Evolutionary conservation across 2,113 vertebrate species (phyloP), one percentile per base, ranked within the genome.

Genomic region (Suricata suricatta): DNA sequence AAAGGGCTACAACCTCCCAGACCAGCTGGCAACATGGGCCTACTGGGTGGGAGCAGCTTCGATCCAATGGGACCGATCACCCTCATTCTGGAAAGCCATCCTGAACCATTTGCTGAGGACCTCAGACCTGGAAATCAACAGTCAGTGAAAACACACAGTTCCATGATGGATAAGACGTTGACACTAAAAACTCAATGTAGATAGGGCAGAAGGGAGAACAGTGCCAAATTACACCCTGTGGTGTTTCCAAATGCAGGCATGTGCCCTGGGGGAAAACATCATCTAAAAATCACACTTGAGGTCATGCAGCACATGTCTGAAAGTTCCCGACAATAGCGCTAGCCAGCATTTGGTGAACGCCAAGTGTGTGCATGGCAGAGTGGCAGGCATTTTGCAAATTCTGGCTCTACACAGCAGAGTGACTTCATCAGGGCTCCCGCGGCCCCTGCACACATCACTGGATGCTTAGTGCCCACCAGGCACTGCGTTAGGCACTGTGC

Each of bases 391-490:
- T 44, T n/a, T 0, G 44, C n/a, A 72, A 88, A 83, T 0, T 2
- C 33, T 0, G 47, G n/a, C 27, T 52, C 52, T 44, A 2, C 63
- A 64, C 19, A 52, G 23, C 31, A 15, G 1, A 44, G 17, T 0
- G 5, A 23, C 29, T 29, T 33, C 63, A 17, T 9, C 11, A 23
- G 7, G 63, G 27, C 8, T 7, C 13, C 7, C 11, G 0, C 11
- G 4, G 41, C 14, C 0, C 1, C 0, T 2, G 3, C 8, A 1
- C 29, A 17, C 1, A 0, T 9, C 33, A 2, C 13, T 0, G 3
- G 41, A 3, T 0, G 7, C 50, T 23, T 1, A 5, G 8, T 2
- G 19, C 12, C 1, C 41, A 7, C 11, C 25, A 3, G n/a, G 21
- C 0, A 0, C 68, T 0, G 0, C 2, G 52, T 4, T 0, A 19